These are phyloP conservation scores for Phodopus roborovskii DNA, from an alignment of 2,113 vertebrate species.

Conservation along the genomic window DNA sequence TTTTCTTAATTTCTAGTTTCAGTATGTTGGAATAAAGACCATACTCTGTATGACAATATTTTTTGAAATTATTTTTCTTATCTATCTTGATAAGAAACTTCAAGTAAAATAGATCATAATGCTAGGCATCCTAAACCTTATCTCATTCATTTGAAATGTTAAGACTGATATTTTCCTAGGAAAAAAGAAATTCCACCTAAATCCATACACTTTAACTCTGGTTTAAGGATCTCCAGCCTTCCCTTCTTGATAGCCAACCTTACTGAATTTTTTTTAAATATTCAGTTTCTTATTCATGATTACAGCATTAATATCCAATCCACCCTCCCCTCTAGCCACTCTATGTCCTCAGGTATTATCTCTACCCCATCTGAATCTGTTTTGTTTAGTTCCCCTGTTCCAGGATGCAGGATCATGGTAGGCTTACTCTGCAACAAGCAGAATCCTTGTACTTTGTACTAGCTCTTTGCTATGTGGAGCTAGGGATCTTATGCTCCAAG, in stretches of 20 bases:
- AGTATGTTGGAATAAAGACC: no score
- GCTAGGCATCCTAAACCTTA: background rate
- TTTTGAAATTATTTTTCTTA: background rate
- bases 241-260: background rate
- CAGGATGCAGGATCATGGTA: background rate
- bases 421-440: background rate
- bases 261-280: background rate
- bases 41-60: background rate
- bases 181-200: background rate
- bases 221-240: background rate
- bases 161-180: background rate
- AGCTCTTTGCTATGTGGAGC: background rate
- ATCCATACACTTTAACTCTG: background rate
- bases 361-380: background rate
- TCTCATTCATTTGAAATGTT: background rate
- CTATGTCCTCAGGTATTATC: background rate
- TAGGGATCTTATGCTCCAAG: background rate
- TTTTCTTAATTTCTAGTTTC: background rate
- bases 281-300: background rate
- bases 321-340: background rate
- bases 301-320: background rate
- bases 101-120: background rate
- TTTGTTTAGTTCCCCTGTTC: background rate
- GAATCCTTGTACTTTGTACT: background rate
- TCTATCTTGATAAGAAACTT: background rate